A percentile compares a stretch with the other conserved stretches of the same genome.
These are phyloP conservation scores for Lypha dubia DNA, from an alignment of 2,888 invertebrate genomes.

Conservation along the genomic window DNA sequence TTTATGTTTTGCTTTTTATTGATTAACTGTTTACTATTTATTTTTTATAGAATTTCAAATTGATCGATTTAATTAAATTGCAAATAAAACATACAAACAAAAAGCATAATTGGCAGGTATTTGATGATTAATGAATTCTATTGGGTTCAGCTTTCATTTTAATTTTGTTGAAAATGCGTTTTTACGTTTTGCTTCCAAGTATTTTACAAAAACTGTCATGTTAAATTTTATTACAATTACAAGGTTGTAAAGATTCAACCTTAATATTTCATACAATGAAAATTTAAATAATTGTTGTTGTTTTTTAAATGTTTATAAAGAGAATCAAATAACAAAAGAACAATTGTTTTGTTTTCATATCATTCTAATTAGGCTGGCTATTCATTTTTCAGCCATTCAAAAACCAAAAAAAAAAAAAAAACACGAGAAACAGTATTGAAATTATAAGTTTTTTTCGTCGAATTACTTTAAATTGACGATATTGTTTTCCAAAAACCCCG, in stretches of 20 bases:
- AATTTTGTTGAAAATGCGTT: background rate
- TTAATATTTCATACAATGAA: background rate
- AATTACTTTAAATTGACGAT: no score
- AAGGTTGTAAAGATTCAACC: slow-evolving; percentile 4
- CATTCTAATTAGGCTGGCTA: background rate
- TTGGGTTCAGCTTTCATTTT: slow-evolving; percentile 3
- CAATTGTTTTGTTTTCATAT: background rate
- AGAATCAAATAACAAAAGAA: background rate
- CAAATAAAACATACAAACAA: slow-evolving; percentile 36
- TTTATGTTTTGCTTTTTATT: background rate
- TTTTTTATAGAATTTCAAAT: slow-evolving; percentile 17
- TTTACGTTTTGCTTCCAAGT: background rate
- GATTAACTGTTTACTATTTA: background rate
- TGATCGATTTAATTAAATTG: slow-evolving; percentile 49
- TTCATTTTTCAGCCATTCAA: no score
- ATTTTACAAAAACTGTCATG: background rate
- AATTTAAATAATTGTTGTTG: background rate
- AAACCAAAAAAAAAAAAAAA: no score
- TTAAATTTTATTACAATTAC: background rate
- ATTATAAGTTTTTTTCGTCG: no score
- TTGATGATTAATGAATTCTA: slow-evolving; percentile 44
- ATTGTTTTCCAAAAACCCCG: no score
- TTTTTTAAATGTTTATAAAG: background rate
- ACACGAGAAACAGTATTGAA: no score
- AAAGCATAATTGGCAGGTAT: slow-evolving; percentile 32